Percentiles rank a stretch among this genome's conserved stretches.
These are phyloP conservation scores for Aythya fuligula DNA, from an alignment of 2,797 vertebrate genomes.

Conservation along the genomic window DNA sequence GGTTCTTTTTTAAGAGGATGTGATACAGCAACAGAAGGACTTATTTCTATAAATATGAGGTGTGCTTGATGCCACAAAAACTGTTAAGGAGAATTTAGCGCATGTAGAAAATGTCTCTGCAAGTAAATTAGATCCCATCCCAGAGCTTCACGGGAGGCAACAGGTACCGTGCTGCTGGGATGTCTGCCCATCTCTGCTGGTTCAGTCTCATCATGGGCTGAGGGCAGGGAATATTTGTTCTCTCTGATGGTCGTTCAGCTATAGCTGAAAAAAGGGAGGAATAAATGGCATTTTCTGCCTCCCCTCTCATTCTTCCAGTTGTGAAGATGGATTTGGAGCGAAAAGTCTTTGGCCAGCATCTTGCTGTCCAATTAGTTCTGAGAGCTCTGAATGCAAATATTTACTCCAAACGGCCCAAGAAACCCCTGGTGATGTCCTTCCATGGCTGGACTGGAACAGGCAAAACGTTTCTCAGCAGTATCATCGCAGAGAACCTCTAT, in stretches of 20 bases:
- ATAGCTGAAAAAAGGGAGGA: background rate
- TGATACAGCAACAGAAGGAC: background rate
- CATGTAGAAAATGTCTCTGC: background rate
- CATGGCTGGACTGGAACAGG: constrained; percentile 21
- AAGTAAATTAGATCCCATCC: background rate
- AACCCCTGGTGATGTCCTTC: constrained; percentile 47
- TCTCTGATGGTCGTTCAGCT: background rate
- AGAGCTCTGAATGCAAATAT: background rate
- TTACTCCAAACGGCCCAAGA: background rate
- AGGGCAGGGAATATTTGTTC: background rate
- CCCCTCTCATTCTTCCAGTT: background rate
- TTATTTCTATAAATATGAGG: background rate
- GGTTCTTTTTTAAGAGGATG: background rate
- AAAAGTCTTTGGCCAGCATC: constrained; percentile 36
- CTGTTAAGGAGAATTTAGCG: background rate
- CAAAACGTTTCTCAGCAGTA: background rate
- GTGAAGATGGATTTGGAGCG: background rate
- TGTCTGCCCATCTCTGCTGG: background rate
- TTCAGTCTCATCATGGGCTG: background rate
- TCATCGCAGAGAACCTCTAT: constrained; percentile 36
- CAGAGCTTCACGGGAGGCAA: background rate
- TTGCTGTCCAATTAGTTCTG: background rate
- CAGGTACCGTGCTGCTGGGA: background rate
- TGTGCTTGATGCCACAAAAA: background rate
- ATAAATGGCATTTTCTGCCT: background rate